These are phyloP conservation scores for Lithobates sylvaticus DNA, from an alignment of 2,797 vertebrate species.

Conservation along the genomic window DNA sequence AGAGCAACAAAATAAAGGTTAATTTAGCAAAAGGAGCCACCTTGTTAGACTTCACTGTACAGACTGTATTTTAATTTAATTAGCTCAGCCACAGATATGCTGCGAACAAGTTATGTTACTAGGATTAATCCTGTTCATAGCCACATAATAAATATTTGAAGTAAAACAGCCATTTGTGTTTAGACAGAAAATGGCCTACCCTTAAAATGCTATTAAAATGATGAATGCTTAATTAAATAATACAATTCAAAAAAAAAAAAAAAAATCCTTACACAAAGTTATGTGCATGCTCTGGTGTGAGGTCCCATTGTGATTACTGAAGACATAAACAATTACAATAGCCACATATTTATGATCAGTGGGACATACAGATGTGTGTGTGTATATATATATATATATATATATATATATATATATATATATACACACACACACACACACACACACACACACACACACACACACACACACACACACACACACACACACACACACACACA, in stretches of 20 bases:
- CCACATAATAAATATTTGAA: conserved; percentile 64
- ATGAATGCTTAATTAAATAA: conserved; percentile 26
- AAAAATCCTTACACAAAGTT: conserved; percentile 3
- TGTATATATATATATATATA: too few species aligned
- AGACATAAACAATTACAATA: conserved; percentile 2
- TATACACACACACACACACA: too few species aligned
- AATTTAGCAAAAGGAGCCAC: conserved; percentile 14
- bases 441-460: too few species aligned
- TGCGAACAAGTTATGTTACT: conserved; percentile 34
- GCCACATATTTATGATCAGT: neutral
- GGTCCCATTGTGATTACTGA: neutral
- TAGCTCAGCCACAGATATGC: conserved; percentile 1
- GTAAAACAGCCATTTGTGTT: conserved; percentile 68
- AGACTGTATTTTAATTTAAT: conserved; percentile 41
- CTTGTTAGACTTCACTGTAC: conserved; percentile 32
- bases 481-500: too few species aligned
- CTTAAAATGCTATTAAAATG: conserved; percentile 26
- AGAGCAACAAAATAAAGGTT: conserved; percentile 46
- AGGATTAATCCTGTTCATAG: conserved; percentile 52
- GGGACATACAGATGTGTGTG: neutral
- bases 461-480: too few species aligned
- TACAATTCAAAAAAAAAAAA: neutral
- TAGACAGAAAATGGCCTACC: conserved; percentile 60
- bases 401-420: too few species aligned
- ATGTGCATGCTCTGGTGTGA: neutral